Conservation (phyloP, 2,888 invertebrate genomes). For the Drosophila nr. medialis region DNA sequence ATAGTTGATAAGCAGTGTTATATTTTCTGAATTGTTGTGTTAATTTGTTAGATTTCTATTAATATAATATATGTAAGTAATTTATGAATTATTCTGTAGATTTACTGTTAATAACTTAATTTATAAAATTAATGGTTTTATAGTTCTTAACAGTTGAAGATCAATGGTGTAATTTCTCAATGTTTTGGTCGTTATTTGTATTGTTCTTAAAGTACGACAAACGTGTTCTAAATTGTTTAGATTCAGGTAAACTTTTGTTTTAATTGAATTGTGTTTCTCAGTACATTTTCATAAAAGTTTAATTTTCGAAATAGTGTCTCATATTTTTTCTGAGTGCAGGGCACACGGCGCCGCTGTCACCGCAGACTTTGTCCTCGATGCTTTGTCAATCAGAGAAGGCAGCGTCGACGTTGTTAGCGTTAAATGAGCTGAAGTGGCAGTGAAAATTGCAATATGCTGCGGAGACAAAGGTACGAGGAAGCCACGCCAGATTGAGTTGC, state of each 20-base stretch:
- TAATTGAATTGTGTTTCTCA: background rate
- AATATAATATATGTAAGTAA: too few species aligned
- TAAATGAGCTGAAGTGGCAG: conserved; percentile 61
- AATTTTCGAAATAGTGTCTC: background rate
- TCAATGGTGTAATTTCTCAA: too few species aligned
- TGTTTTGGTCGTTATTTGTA: background rate
- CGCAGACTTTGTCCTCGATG: conserved; percentile 27
- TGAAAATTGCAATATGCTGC: conserved; percentile 53
- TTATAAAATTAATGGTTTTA: background rate
- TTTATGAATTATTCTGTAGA: too few species aligned
- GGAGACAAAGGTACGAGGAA: background rate
- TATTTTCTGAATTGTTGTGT: background rate
- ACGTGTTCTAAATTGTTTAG: background rate
- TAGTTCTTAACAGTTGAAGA: too few species aligned
- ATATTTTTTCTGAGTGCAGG: background rate
- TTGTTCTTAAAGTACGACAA: too few species aligned
- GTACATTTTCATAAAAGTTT: background rate
- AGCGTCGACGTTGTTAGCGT: conserved; percentile 40
- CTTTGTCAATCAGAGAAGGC: conserved; percentile 52
- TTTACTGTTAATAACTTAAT: background rate
- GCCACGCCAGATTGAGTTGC: background rate
- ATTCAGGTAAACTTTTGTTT: background rate
- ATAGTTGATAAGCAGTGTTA: background rate
- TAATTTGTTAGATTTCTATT: background rate
- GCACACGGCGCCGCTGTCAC: conserved; percentile 8